These are phyloP conservation scores for Drosophila trapezifrons DNA, from an alignment of 1,140 invertebrate species.

Conservation along the genomic window DNA sequence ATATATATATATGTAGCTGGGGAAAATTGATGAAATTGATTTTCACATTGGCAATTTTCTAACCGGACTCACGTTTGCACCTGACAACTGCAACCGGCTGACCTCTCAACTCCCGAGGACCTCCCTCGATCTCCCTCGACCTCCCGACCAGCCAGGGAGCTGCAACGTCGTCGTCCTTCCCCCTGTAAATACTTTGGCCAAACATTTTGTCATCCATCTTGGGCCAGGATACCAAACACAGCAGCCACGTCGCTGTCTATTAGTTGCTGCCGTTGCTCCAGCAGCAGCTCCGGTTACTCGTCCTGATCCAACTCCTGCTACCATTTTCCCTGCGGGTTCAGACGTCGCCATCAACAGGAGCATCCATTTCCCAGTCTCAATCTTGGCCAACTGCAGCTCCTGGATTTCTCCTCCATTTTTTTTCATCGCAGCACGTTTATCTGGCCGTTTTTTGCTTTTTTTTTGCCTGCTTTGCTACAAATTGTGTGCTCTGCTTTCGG, in stretches of 20 bases:
- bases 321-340: constrained; percentile 62
- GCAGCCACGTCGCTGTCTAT: constrained; percentile 51
- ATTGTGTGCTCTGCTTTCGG: constrained; percentile 60
- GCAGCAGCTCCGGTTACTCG: constrained; percentile 9
- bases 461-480: constrained; percentile 63
- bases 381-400: constrained; percentile 52
- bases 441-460: constrained; percentile 34
- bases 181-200: constrained; percentile 65
- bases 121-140: background rate
- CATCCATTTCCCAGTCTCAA: constrained; percentile 70
- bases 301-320: constrained; percentile 1
- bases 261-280: constrained; percentile 18
- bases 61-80: constrained; percentile 55
- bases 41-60: constrained; percentile 77
- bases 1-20: background rate
- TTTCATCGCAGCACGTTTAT: constrained; percentile 54
- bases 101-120: constrained; percentile 48
- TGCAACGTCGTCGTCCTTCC: background rate
- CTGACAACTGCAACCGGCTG: constrained; percentile 70
- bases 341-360: constrained; percentile 77
- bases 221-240: constrained; percentile 40
- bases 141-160: background rate
- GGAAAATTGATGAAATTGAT: constrained; percentile 77
- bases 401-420: constrained; percentile 14
- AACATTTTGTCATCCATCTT: constrained; percentile 74